Conservation (phyloP, 2,797 vertebrate genomes). For the Bovichtus variegatus region DNA sequence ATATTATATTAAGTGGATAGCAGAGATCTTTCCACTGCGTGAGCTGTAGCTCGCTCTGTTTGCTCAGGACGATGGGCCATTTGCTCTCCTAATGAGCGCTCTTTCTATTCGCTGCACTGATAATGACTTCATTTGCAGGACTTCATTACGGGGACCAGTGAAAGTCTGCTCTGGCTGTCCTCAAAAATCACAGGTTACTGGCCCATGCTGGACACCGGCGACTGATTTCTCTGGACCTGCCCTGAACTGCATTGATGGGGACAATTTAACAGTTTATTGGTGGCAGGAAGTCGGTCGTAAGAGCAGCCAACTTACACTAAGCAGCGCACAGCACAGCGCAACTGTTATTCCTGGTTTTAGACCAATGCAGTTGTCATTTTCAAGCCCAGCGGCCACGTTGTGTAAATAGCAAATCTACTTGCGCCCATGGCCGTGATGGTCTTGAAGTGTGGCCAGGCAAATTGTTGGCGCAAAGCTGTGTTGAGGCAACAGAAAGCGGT, state of each 20-base stretch:
- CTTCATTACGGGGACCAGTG: constrained; percentile 26
- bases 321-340: no score
- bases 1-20: constrained; percentile 13
- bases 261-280: constrained; percentile 4
- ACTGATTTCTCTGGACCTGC: background rate
- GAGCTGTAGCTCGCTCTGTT: constrained; percentile 20
- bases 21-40: background rate
- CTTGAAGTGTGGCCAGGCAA: no score
- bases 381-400: no score
- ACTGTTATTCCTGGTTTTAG: no score
- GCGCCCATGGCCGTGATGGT: no score
- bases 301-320: no score
- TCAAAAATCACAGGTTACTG: constrained; percentile 18
- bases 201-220: background rate
- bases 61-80: constrained; percentile 40
- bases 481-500: no score
- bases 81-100: constrained; percentile 57
- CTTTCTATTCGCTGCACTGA: constrained; percentile 35
- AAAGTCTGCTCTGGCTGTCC: constrained; percentile 43
- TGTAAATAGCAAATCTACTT: no score
- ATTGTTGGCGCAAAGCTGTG: no score
- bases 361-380: no score
- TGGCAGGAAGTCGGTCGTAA: constrained; percentile 1
- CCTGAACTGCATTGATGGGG: background rate
- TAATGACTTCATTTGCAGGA: constrained; percentile 46